Conservation (phyloP, 2,888 invertebrate genomes). For the Synanthedon formicaeformis region DNA sequence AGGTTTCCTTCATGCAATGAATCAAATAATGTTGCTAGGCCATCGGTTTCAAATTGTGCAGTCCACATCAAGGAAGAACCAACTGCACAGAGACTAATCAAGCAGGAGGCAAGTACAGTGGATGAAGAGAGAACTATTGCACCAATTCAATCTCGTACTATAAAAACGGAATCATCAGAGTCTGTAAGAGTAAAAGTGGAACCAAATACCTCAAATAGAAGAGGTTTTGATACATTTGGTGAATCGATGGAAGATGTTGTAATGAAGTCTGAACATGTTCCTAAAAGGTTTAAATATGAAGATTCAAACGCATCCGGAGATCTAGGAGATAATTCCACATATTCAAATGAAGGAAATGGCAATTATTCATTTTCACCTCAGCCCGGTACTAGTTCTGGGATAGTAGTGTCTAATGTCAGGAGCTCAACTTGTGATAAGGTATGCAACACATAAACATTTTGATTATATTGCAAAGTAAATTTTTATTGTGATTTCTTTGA, state of each 20-base stretch:
- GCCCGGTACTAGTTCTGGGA: conserved; percentile 47
- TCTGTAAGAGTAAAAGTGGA: not conserved
- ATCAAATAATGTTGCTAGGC: conserved; percentile 7
- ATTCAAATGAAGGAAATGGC: not conserved
- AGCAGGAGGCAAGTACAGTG: conserved; percentile 22
- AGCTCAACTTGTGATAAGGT: conserved; percentile 19
- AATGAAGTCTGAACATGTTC: conserved; percentile 33
- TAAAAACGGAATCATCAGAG: not conserved
- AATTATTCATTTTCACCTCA: conserved; percentile 31
- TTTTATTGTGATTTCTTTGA: too few relatives aligned
- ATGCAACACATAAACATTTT: not conserved
- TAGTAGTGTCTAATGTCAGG: conserved; percentile 7
- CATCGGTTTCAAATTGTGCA: conserved; percentile 11
- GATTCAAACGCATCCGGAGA: conserved; percentile 33
- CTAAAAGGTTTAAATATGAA: conserved; percentile 16
- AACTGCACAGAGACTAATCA: conserved; percentile 23
- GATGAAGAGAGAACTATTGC: not conserved
- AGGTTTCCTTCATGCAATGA: conserved; percentile 18
- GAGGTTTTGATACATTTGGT: conserved; percentile 3
- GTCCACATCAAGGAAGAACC: conserved; percentile 43
- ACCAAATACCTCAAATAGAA: not conserved
- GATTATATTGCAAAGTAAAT: too few relatives aligned
- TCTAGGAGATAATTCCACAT: conserved; percentile 18
- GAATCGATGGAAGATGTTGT: conserved; percentile 20
- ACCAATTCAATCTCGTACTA: not conserved